Conservation (phyloP, 2,113 vertebrate species). For the Crotalus horridus region DNA sequence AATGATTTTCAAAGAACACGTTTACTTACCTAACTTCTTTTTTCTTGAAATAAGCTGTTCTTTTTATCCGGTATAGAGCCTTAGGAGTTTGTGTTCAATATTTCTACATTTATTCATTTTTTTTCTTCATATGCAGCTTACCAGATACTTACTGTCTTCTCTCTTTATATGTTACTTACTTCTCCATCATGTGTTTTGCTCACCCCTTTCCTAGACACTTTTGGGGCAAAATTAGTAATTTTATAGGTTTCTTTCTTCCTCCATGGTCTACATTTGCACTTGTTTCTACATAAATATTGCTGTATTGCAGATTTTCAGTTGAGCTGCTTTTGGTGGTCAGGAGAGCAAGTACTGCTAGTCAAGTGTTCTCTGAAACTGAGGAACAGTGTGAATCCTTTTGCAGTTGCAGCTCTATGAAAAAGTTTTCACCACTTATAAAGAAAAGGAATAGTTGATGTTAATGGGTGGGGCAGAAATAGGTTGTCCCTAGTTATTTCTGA, state of each 20-base stretch:
- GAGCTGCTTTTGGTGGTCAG: slow-evolving; percentile 34
- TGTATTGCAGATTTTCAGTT: not conserved
- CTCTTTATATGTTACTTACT: slow-evolving; percentile 62
- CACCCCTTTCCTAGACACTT: slow-evolving; percentile 37
- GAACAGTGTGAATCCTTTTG: not conserved
- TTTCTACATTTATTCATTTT: slow-evolving; percentile 58
- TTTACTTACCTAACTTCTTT: slow-evolving; percentile 58
- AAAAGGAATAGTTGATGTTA: not conserved
- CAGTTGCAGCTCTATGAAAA: not conserved
- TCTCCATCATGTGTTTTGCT: slow-evolving; percentile 7
- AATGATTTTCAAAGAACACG: slow-evolving; percentile 21
- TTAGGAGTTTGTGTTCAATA: slow-evolving; percentile 54
- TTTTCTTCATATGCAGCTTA: slow-evolving; percentile 46
- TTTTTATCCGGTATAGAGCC: slow-evolving; percentile 17
- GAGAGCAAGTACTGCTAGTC: not conserved
- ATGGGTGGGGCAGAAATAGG: not conserved
- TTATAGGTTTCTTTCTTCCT: slow-evolving; percentile 25
- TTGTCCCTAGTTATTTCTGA: not conserved
- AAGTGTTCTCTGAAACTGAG: slow-evolving; percentile 12
- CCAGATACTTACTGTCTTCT: slow-evolving; percentile 23
- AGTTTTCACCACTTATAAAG: not conserved
- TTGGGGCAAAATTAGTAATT: slow-evolving; percentile 48
- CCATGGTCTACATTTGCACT: not conserved
- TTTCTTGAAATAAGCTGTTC: slow-evolving; percentile 25
- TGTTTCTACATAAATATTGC: slow-evolving; percentile 20